These are phyloP conservation scores for Lamproptera curius DNA, from an alignment of 2,888 invertebrate genomes.

Conservation along the genomic window DNA sequence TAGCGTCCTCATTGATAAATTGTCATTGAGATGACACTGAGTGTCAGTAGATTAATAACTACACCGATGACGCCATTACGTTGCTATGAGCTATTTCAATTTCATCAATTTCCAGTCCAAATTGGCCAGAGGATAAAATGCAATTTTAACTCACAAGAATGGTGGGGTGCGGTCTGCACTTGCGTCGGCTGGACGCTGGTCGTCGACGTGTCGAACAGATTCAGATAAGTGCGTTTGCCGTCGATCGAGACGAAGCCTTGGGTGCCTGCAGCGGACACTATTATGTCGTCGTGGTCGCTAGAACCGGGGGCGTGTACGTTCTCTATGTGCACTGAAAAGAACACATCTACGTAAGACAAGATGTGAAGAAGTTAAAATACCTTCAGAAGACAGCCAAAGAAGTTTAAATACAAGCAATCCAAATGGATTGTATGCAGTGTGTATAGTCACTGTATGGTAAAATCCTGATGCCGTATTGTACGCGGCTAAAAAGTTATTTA, in stretches of 20 bases:
- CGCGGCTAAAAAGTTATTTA: no score
- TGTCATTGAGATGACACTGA: not conserved
- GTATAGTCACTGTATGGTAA: no score
- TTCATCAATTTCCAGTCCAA: no score
- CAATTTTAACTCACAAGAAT: conserved; percentile 48
- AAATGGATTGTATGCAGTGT: no score
- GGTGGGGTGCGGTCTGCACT: conserved; percentile 44
- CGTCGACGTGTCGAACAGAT: conserved; percentile 85
- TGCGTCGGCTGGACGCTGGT: conserved; percentile 50
- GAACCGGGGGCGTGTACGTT: conserved; percentile 58
- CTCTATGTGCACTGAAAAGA: conserved; percentile 82
- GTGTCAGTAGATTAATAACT: not conserved
- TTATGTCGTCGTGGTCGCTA: conserved; percentile 80
- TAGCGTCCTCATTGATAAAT: not conserved
- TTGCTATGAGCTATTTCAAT: not conserved
- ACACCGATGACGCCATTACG: not conserved
- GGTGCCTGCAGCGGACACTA: conserved; percentile 87
- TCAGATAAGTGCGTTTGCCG: conserved; percentile 92
- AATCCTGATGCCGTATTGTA: no score
- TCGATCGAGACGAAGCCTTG: conserved; percentile 95
- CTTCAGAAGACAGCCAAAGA: no score
- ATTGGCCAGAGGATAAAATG: no score
- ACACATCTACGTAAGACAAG: no score
- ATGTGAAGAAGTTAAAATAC: no score
- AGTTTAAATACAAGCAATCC: no score